These are phyloP conservation scores for Panagrolaimus sp. DNA, from an alignment of 1,140 invertebrate species.

Conservation along the genomic window DNA sequence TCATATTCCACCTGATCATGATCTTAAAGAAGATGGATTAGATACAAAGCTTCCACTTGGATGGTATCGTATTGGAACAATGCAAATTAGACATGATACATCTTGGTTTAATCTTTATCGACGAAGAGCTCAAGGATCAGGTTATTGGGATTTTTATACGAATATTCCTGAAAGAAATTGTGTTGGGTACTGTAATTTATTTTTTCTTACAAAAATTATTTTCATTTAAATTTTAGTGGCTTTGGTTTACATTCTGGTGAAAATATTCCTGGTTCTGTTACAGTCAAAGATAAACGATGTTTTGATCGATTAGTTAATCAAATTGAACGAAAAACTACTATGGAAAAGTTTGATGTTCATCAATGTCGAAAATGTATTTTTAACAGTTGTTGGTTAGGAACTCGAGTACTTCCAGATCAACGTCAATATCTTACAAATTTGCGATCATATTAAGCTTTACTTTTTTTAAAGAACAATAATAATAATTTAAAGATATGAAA, in stretches of 20 bases:
- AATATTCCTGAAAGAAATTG: slow-evolving; percentile 56
- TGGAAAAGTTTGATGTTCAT: slow-evolving; percentile 54
- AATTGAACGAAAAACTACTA: slow-evolving; percentile 54
- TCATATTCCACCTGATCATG: slow-evolving; percentile 34
- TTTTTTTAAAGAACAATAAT: not conserved
- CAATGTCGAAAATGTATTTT: slow-evolving; percentile 57
- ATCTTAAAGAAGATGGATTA: slow-evolving; percentile 43
- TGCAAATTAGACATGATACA: slow-evolving; percentile 53
- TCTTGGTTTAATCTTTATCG: slow-evolving; percentile 55
- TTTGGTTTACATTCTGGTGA: slow-evolving; percentile 56
- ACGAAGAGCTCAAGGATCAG: slow-evolving; percentile 45
- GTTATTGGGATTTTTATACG: slow-evolving; percentile 58
- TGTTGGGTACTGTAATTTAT: slow-evolving; percentile 50
- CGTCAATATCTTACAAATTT: slow-evolving; percentile 55
- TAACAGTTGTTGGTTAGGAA: slow-evolving; percentile 56
- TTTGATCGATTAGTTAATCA: slow-evolving; percentile 56
- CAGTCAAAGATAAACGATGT: slow-evolving; percentile 56
- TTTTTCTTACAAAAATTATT: no score
- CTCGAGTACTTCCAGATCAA: slow-evolving; percentile 42
- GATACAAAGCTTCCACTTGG: slow-evolving; percentile 50
- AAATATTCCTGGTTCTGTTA: slow-evolving; percentile 55
- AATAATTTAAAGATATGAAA: not conserved
- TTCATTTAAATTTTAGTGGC: slow-evolving; percentile 39
- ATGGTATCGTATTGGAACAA: slow-evolving; percentile 45
- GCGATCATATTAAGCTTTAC: slow-evolving; percentile 41